Percentiles rank a stretch among this genome's conserved stretches.
phyloP scores from a whole-genome alignment of 2,888 invertebrate species.

The Acleris laterana region DNA sequence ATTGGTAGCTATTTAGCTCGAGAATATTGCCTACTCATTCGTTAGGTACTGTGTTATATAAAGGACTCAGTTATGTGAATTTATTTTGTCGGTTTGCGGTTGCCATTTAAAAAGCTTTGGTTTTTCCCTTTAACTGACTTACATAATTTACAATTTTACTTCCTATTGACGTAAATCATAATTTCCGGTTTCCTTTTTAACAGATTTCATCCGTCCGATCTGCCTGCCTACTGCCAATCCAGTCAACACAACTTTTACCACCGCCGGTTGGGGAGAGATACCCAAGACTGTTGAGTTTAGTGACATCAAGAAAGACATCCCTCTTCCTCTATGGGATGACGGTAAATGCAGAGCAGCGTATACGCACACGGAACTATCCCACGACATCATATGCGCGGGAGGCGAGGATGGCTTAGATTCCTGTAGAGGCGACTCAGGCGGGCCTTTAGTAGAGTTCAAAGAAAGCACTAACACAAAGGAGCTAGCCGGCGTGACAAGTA shows the following conservation, averaged over 20 bases:
- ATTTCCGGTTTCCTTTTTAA: constrained; percentile 22
- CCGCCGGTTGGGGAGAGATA: constrained; percentile 62
- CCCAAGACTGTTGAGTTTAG: constrained; percentile 48
- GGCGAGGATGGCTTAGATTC: constrained; percentile 57
- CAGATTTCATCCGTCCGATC: constrained; percentile 67
- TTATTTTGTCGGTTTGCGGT: too few relatives aligned
- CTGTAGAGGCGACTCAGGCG: constrained; percentile 66
- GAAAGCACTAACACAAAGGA: constrained; percentile 39
- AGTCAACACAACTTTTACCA: constrained; percentile 45
- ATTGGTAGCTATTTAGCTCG: too few relatives aligned
- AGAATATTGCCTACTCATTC: too few relatives aligned
- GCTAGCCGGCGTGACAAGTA: constrained; percentile 60
- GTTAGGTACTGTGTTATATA: too few relatives aligned
- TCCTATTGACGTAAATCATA: neutral
- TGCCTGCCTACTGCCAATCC: constrained; percentile 54
- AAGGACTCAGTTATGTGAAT: too few relatives aligned
- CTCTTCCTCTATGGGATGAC: constrained; percentile 51
- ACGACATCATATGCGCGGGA: constrained; percentile 60
- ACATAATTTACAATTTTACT: too few relatives aligned
- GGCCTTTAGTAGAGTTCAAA: constrained; percentile 55
- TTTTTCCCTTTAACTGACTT: too few relatives aligned
- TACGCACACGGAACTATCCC: constrained; percentile 45
- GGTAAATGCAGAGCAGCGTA: constrained; percentile 49
- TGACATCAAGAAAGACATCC: constrained; percentile 56
- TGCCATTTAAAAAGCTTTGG: too few relatives aligned